Percentiles rank a stretch among this genome's conserved stretches.
These are phyloP conservation scores for Microplitis demolitor DNA, from an alignment of 1,140 invertebrate genomes.

Conservation along the genomic window DNA sequence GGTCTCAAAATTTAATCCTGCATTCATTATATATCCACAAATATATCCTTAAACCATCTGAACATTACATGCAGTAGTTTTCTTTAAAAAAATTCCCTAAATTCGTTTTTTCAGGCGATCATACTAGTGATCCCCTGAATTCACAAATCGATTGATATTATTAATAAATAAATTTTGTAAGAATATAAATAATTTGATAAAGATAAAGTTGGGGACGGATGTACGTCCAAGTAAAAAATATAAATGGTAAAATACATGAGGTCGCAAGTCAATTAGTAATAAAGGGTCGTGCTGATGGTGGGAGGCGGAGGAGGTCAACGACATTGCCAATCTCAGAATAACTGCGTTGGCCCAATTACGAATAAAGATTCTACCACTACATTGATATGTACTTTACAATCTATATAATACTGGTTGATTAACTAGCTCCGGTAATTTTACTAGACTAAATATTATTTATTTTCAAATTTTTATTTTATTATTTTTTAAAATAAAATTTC, in stretches of 20 bases:
- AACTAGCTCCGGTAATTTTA: neutral
- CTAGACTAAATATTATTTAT: neutral
- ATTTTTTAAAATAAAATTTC: conserved; percentile 6
- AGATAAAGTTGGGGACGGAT: neutral
- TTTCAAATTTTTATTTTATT: neutral
- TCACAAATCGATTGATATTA: too few species aligned
- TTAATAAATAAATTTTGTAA: too few species aligned
- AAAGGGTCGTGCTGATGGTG: conserved; percentile 8
- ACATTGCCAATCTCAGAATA: conserved; percentile 32
- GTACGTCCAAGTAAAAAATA: neutral
- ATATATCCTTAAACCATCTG: too few species aligned
- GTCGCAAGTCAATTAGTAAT: conserved; percentile 2
- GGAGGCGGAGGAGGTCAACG: conserved; percentile 19
- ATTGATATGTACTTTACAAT: too few species aligned
- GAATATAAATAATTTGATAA: neutral
- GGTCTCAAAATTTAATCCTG: too few species aligned
- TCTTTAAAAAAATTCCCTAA: too few species aligned
- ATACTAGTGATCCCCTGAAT: too few species aligned
- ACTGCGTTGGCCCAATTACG: conserved; percentile 30
- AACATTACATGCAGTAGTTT: too few species aligned
- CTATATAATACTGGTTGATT: conserved; percentile 9
- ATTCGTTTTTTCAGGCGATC: too few species aligned
- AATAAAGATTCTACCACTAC: conserved; percentile 32
- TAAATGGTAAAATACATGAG: neutral
- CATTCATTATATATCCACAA: too few species aligned